phyloP scores from a whole-genome alignment of 2,797 vertebrate genomes.

The Austrolebias charrua region DNA sequence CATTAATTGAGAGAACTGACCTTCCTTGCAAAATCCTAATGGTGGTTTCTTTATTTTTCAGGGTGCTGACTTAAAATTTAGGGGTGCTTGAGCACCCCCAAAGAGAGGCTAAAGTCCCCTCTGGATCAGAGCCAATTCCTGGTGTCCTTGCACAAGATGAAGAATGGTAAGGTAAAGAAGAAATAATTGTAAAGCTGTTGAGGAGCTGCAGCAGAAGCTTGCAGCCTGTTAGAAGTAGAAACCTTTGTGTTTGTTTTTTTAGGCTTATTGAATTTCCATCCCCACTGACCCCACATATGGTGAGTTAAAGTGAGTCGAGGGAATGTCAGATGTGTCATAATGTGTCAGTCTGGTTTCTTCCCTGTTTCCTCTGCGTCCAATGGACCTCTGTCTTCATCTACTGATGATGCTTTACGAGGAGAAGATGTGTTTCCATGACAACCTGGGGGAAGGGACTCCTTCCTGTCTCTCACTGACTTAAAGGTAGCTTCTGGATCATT shows the following conservation, averaged over 20 bases:
- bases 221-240: constrained; percentile 26
- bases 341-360: constrained; percentile 12
- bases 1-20: too few relatives aligned
- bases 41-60: too few relatives aligned
- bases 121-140: too few relatives aligned
- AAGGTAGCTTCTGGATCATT: constrained; percentile 36
- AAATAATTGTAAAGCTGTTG: too few relatives aligned
- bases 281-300: constrained; percentile 52
- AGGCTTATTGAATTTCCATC: constrained; percentile 57
- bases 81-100: too few relatives aligned
- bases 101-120: too few relatives aligned
- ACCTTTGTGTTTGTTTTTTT: constrained; percentile 44
- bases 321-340: constrained; percentile 45
- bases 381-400: constrained; percentile 49
- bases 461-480: constrained; percentile 27
- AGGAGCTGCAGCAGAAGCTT: constrained; percentile 9
- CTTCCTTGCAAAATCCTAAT: too few relatives aligned
- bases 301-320: constrained; percentile 37
- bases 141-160: too few relatives aligned
- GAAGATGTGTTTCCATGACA: constrained; percentile 76
- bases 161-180: too few relatives aligned
- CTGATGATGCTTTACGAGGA: constrained; percentile 62
- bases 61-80: too few relatives aligned
- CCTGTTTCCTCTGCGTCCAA: constrained; percentile 37
- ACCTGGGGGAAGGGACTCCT: constrained; percentile 66